Percentiles rank a stretch among this genome's conserved stretches.
These are phyloP conservation scores for Erinaceus europaeus DNA, from an alignment of 2,113 vertebrate species.

Conservation along the genomic window DNA sequence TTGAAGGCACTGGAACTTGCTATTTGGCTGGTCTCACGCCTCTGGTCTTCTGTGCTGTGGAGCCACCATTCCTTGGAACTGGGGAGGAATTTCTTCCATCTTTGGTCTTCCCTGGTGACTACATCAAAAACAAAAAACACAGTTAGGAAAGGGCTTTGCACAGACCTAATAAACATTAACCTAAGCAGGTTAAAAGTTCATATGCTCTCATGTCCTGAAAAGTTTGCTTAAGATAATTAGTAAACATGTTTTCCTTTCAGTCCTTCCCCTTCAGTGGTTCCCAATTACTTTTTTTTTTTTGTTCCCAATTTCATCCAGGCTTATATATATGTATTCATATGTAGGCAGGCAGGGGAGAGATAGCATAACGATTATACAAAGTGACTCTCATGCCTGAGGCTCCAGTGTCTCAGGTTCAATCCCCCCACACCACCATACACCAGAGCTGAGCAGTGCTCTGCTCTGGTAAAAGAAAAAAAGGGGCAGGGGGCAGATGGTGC, in stretches of 20 bases:
- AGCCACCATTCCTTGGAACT: background rate
- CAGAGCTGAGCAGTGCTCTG: too few relatives aligned
- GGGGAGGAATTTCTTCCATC: background rate
- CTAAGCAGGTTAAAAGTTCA: background rate
- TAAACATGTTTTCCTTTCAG: background rate
- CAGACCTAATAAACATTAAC: background rate
- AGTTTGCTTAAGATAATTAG: background rate
- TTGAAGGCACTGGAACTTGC: background rate
- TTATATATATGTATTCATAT: too few relatives aligned
- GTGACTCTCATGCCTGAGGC: too few relatives aligned
- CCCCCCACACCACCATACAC: too few relatives aligned
- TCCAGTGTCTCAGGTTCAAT: too few relatives aligned
- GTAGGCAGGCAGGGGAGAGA: too few relatives aligned
- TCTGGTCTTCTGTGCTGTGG: background rate
- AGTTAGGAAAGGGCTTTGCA: background rate
- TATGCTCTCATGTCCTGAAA: background rate
- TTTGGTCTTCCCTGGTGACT: background rate
- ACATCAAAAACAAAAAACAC: background rate
- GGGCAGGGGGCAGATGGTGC: too few relatives aligned
- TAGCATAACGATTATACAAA: too few relatives aligned
- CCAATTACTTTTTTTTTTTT: too few relatives aligned
- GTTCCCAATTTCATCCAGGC: background rate
- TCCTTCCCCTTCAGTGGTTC: background rate
- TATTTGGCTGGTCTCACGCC: background rate
- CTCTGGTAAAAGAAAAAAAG: too few relatives aligned